Evolutionary conservation across 2,888 invertebrate genomes (phyloP).

Genomic region (Epicampocera succincta): DNA sequence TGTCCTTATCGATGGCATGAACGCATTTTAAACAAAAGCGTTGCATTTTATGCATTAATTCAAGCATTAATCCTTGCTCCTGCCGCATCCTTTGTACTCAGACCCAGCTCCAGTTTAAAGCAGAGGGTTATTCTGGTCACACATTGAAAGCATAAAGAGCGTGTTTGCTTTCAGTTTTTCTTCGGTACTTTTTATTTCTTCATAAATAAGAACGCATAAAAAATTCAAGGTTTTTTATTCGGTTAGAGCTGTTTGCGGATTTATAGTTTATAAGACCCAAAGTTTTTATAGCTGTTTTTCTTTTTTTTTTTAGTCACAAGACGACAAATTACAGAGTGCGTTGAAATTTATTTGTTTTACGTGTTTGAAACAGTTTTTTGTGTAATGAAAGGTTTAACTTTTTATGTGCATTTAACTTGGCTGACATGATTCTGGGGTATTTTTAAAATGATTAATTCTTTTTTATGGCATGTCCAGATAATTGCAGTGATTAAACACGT

Average conservation of each 20-base stretch:
- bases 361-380: not conserved
- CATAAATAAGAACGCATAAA: constrained; percentile 12
- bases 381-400: constrained; percentile 12
- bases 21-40: constrained; percentile 13
- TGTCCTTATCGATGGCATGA: constrained; percentile 43
- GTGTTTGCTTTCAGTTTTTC: not conserved
- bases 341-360: constrained; percentile 14
- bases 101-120: constrained; percentile 13
- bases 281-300: constrained; percentile 5
- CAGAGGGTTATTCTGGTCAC: constrained; percentile 43
- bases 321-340: constrained; percentile 32
- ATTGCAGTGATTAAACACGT: constrained; percentile 49
- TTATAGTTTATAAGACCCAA: constrained; percentile 36
- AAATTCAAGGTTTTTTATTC: constrained; percentile 43
- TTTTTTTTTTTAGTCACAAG: not conserved
- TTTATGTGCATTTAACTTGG: constrained; percentile 8
- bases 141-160: constrained; percentile 30
- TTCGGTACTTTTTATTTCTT: no score
- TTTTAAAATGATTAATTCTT: constrained; percentile 52
- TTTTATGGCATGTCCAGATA: constrained; percentile 36
- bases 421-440: constrained; percentile 6
- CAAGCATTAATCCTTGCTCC: constrained; percentile 28
- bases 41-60: constrained; percentile 6
- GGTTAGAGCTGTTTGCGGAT: constrained; percentile 37
- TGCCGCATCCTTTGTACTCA: constrained; percentile 32